Percentiles rank a stretch among this genome's conserved stretches.
Conservation (phyloP, 2,888 invertebrate species). For the Trisateles emortualis region DNA sequence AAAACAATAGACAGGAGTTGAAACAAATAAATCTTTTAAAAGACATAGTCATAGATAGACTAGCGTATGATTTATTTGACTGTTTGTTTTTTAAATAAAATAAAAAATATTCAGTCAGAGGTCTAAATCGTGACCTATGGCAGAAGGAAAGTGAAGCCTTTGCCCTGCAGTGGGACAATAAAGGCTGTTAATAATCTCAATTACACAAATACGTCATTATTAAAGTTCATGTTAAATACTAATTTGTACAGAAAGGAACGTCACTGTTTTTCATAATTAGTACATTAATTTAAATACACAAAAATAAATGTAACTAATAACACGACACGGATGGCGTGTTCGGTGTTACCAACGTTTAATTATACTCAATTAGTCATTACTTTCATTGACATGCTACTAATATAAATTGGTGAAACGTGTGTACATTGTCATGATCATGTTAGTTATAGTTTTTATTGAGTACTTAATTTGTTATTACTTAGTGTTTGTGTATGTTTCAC, state of each 20-base stretch:
- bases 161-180: no score
- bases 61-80: no score
- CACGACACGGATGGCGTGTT: conserved; percentile 32
- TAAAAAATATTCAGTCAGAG: no score
- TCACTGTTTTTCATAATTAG: neutral
- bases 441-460: conserved; percentile 25
- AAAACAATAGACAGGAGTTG: conserved; percentile 31
- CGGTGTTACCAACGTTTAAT: no score
- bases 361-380: conserved; percentile 44
- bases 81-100: no score
- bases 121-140: no score
- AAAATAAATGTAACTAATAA: conserved; percentile 13
- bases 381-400: conserved; percentile 40
- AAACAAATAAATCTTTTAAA: conserved; percentile 33
- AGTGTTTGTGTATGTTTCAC: conserved; percentile 18
- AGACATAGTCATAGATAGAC: conserved; percentile 23
- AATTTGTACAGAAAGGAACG: neutral
- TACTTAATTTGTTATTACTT: conserved; percentile 11
- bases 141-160: no score
- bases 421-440: conserved; percentile 22
- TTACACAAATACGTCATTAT: neutral
- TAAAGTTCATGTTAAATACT: conserved; percentile 5
- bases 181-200: no score
- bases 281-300: neutral
- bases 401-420: conserved; percentile 47